These are phyloP conservation scores for Euzetes globulus DNA, from an alignment of 2,888 invertebrate species.

Conservation along the genomic window DNA sequence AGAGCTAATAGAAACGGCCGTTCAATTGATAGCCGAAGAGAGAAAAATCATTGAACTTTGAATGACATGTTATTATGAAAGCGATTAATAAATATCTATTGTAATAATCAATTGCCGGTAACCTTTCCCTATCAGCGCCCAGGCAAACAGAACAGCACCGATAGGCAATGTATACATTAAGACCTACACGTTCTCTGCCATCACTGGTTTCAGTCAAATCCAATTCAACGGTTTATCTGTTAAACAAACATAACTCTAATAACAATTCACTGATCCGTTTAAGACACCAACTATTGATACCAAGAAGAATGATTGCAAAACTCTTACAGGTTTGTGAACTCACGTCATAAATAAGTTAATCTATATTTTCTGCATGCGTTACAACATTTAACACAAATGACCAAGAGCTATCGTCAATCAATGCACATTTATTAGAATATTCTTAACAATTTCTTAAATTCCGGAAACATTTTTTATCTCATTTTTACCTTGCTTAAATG, in stretches of 20 bases:
- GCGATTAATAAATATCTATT: neutral
- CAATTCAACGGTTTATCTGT: neutral
- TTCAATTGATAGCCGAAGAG: neutral
- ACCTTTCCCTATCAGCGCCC: neutral
- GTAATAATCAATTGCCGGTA: neutral
- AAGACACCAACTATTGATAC: conserved; percentile 29
- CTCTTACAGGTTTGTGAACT: conserved; percentile 38
- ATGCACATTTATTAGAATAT: too few species aligned
- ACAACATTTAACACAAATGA: neutral
- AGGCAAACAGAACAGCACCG: neutral
- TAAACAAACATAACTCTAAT: neutral
- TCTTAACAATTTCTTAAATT: too few species aligned
- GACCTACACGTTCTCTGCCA: conserved; percentile 21
- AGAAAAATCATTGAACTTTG: neutral
- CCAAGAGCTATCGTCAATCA: too few species aligned
- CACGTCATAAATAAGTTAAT: neutral
- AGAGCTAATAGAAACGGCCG: neutral
- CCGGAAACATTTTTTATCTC: too few species aligned
- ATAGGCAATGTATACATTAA: conserved; percentile 11
- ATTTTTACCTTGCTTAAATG: too few species aligned
- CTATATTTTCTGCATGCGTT: neutral
- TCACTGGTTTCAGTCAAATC: conserved; percentile 17
- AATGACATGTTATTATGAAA: neutral
- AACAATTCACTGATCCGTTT: conserved; percentile 13
- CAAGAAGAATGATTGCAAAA: conserved; percentile 40